phyloP scores from a whole-genome alignment of 37 sponge, comb jelly and placozoan genomes.

The Geodia barretti region DNA sequence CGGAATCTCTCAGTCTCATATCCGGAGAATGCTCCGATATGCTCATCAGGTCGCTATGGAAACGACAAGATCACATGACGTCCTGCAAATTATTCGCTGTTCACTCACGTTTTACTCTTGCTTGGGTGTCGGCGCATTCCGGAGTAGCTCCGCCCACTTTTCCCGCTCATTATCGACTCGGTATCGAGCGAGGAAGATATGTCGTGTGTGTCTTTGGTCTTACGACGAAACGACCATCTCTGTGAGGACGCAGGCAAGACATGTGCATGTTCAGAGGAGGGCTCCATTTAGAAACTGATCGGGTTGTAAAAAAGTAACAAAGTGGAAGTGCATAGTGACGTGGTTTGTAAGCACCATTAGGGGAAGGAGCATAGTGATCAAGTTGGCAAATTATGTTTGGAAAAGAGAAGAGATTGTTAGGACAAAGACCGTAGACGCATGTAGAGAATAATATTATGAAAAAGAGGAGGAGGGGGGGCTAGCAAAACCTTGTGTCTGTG shows the following conservation, averaged over 20 bases:
- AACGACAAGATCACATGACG: not conserved
- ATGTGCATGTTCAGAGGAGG: not conserved
- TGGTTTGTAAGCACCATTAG: too few relatives aligned
- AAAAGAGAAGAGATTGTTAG: not conserved
- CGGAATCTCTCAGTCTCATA: conserved; percentile 15
- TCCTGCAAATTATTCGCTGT: not conserved
- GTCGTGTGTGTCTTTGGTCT: conserved; percentile 14
- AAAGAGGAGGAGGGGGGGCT: too few relatives aligned
- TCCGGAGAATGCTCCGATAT: conserved; percentile 51
- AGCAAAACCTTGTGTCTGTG: too few relatives aligned
- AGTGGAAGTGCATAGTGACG: too few relatives aligned
- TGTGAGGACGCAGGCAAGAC: not conserved
- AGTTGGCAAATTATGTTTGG: not conserved
- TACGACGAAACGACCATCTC: not conserved
- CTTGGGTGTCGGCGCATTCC: conserved; percentile 11
- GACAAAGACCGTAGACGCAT: too few relatives aligned
- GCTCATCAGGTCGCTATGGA: conserved; percentile 60
- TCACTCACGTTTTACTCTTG: conserved; percentile 46
- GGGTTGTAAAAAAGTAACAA: too few relatives aligned
- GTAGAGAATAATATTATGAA: too few relatives aligned
- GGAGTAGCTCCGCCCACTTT: conserved; percentile 15
- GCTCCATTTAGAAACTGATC: too few relatives aligned
- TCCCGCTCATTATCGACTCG: conserved; percentile 30
- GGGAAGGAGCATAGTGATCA: too few relatives aligned
- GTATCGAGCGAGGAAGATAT: conserved; percentile 21